Evolutionary conservation across 2,113 vertebrate species (phyloP).

Genomic region (Malurus cyaneus): DNA sequence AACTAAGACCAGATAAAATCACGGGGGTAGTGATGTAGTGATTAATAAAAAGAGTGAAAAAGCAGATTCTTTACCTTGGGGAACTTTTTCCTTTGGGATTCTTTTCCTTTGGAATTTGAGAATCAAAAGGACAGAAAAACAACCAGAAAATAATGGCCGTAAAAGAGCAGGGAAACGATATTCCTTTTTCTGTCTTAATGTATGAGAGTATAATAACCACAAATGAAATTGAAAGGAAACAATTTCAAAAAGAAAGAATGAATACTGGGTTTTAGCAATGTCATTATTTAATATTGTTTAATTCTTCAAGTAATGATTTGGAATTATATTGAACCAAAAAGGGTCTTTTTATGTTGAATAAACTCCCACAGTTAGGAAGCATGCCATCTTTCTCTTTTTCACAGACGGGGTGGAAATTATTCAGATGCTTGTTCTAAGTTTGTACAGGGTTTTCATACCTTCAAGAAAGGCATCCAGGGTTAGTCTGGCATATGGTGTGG

Average conservation of each 20-base stretch:
- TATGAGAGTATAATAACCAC: not conserved
- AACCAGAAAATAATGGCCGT: fast-evolving
- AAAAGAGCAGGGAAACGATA: not conserved
- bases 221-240: not conserved
- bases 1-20: not conserved
- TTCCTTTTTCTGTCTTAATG: not conserved
- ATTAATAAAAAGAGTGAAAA: not conserved
- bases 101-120: not conserved
- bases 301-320: not conserved
- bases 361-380: not conserved
- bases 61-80: not conserved
- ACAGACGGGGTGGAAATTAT: not conserved
- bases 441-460: not conserved
- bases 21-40: not conserved
- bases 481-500: not conserved
- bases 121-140: not conserved
- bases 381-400: not conserved
- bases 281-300: not conserved
- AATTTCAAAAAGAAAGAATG: not conserved
- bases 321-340: not conserved
- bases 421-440: not conserved
- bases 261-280: not conserved
- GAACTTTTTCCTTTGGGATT: not conserved
- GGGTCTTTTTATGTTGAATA: not conserved
- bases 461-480: not conserved